Base-by-base conservation (phyloP, 1,140 invertebrate species). In the Drosophila kikkawai region DNA sequence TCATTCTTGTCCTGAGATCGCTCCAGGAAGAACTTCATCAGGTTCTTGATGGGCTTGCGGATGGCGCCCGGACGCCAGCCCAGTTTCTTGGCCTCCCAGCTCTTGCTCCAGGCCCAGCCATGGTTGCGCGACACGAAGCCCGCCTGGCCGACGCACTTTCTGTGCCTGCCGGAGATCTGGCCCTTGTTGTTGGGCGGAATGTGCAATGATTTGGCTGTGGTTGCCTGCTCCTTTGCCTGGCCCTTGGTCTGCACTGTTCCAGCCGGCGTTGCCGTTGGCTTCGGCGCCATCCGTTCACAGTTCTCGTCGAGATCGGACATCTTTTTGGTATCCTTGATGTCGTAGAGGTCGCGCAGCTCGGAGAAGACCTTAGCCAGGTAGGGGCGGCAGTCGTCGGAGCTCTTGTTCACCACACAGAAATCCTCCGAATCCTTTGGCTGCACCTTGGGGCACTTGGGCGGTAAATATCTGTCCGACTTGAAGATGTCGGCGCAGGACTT, bases 21-120 rank as follows among this genome's bases (percentile, higher is more conserved):
- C 15, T 86, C 74, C 11, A 93, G 56, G 26, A 93, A 93, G 75
- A 82, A 91, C 32, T 81, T 74, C 92, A 93, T 93, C 4, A 93
- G 60, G 11, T 79, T 63, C 32, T 80, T 80, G 32, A 92, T 91
- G 15, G 92, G 80, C 45, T 88, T 92, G 11, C 77, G 60, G 12
- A 92, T 79, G 26, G 78, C 83, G 3, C 92, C 92, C 0, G 92
- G 92, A 4, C 67, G 77, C 92, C 92, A 93, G 39, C 91, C 91
- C 11, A 63, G 34, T 7, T 77, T 75, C 6, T 71, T 63, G 0
- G 71, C 74, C 45, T 68, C 55, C 0, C 44, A 45, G 29, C 80
- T 86, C 0, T 56, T 59, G 44, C 58, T 69, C 92, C 92, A 93
- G 4, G 84, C 66, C 92, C 92, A 93, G 13, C 92, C 92, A 66